Evolutionary conservation across 1,140 invertebrate species (phyloP), one percentile per base, ranked within the genome.

Genomic region (Palaemon carinicauda): DNA sequence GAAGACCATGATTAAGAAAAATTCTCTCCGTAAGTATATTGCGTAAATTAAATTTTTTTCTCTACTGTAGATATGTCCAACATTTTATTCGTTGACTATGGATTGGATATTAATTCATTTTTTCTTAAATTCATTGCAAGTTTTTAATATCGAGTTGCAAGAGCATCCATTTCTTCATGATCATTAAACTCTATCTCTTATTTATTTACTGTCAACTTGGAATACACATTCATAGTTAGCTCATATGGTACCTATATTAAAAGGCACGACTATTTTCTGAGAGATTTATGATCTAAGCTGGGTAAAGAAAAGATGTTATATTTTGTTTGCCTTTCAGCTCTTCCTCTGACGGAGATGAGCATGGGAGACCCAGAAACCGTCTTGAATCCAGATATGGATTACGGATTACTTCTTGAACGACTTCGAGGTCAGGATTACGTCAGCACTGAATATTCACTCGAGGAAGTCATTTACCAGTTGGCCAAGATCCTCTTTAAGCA

Each of bases 401-500:
- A 83, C 51, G 81, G 75, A 29, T n/a, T 52, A 19, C n/a, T 83
- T 14, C 19, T 83, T 51, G 81, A 83, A 73, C n/a, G 71, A 21
- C 41, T 74, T 7, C 41, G 71, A 1, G 24, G 51, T 1, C 69
- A 83, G 9, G 81, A 83, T 31, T 74, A 83, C 71, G n/a, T 31
- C 21, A 75, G 75, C 69, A 83, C 81, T 1, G 50, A 83, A 21
- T 83, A 83, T 53, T 83, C 81, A 0, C 71, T 83, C 7, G 81
- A 83, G 81, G 81, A 83, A 50, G 81, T 83, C 81, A 83, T 83
- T n/a, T 83, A 83, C 52, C 81, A 83, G 71, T 53, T 83, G 33
- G 81, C 81, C 71, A 83, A 83, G 52, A 83, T 83, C 29, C 71
- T 83, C 71, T 83, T 83, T 53, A 83, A 83, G 71, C 81, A 83